A percentile compares a stretch with the other conserved stretches of the same genome.
These are phyloP conservation scores for Myoxocephalus aenaeus DNA, from an alignment of 2,797 vertebrate species.

Conservation along the genomic window DNA sequence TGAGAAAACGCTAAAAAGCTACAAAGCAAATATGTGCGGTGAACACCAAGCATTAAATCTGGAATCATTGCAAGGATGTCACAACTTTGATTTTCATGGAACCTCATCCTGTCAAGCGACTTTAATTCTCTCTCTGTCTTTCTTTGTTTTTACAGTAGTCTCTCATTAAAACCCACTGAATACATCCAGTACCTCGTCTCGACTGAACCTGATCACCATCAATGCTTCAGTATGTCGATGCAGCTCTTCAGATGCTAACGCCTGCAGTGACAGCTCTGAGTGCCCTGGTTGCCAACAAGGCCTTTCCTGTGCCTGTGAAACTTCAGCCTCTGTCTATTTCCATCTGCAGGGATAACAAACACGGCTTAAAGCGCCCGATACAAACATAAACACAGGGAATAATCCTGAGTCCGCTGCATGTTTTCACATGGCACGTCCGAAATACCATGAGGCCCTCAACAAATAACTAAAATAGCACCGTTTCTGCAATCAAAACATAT, in stretches of 20 bases:
- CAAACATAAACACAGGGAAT: slow-evolving; percentile 72
- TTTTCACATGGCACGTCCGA: slow-evolving; percentile 75
- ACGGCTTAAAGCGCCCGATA: slow-evolving; percentile 59
- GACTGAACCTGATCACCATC: slow-evolving; percentile 23
- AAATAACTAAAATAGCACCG: slow-evolving; percentile 75
- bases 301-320: slow-evolving; percentile 73
- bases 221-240: slow-evolving; percentile 3
- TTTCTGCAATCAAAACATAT: slow-evolving; percentile 68
- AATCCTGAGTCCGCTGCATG: slow-evolving; percentile 60
- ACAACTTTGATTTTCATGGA: slow-evolving; percentile 68
- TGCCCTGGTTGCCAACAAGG: slow-evolving; percentile 47
- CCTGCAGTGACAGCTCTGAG: slow-evolving; percentile 42
- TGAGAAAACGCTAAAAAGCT: slow-evolving; percentile 63
- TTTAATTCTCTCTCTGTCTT: slow-evolving; percentile 44
- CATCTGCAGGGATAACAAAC: slow-evolving; percentile 77
- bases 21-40: slow-evolving; percentile 83
- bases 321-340: slow-evolving; percentile 72
- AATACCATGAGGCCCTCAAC: slow-evolving; percentile 68
- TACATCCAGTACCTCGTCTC: slow-evolving; percentile 25
- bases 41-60: slow-evolving; percentile 71
- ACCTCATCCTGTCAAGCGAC: slow-evolving; percentile 59
- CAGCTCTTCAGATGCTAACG: slow-evolving; percentile 42
- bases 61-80: slow-evolving; percentile 65
- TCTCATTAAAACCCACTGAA: slow-evolving; percentile 61
- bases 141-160: slow-evolving; percentile 41